These are phyloP conservation scores for Diplolepis rosae DNA, from an alignment of 2,888 invertebrate species.

Conservation along the genomic window DNA sequence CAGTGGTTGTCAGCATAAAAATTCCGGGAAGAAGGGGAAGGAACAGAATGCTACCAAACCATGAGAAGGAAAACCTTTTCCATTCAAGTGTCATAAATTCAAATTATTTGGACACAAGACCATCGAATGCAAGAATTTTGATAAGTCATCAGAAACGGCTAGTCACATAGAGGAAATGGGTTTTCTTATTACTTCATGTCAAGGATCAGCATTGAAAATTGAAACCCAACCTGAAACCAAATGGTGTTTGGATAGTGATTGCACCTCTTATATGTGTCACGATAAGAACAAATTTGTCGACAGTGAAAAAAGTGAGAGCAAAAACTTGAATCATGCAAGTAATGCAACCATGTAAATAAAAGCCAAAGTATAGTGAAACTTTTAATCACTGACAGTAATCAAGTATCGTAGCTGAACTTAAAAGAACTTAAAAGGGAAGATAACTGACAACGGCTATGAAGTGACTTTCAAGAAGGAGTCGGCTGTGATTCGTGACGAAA, in stretches of 20 bases:
- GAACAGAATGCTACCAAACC: neutral
- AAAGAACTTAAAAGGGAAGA: no score
- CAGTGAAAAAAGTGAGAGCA: conserved; percentile 26
- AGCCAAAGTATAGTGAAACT: conserved; percentile 32
- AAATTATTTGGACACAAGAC: conserved; percentile 6
- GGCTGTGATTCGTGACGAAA: neutral
- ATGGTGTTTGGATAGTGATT: conserved; percentile 35
- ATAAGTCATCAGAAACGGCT: neutral
- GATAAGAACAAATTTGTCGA: conserved; percentile 31
- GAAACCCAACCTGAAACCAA: neutral
- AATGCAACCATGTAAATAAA: conserved; percentile 33
- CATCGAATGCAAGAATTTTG: neutral
- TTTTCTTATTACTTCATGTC: neutral
- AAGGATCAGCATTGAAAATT: no score
- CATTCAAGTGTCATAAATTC: neutral
- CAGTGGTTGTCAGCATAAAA: no score
- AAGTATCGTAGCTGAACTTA: no score
- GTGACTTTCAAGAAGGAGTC: conserved; percentile 13
- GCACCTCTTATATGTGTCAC: conserved; percentile 36
- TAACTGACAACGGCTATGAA: conserved; percentile 9
- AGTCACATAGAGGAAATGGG: neutral
- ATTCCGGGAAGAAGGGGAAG: no score
- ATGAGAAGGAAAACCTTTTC: neutral
- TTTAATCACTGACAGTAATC: neutral
- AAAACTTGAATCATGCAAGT: conserved; percentile 38